Evolutionary conservation across 2,797 vertebrate genomes (phyloP).

Genomic region (Rhynchotus rufescens): DNA sequence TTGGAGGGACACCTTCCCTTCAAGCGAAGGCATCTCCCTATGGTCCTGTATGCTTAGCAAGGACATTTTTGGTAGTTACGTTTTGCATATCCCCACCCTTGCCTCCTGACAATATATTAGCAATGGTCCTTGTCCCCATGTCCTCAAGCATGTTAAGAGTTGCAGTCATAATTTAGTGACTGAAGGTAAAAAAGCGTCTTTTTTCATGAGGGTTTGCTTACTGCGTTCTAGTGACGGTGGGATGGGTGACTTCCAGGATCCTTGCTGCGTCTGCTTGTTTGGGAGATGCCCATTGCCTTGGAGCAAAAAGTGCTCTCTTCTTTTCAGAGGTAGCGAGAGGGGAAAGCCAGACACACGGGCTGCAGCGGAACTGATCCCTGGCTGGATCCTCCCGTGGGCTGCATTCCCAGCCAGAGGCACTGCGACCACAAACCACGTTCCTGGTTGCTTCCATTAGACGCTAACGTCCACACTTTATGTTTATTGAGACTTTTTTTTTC

Average conservation of each 20-base stretch:
- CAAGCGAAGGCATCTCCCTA: fast-evolving
- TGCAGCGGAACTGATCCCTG: background rate
- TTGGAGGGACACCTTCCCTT: fast-evolving
- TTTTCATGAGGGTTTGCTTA: background rate
- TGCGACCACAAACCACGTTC: background rate
- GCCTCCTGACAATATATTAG: background rate
- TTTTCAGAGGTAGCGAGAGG: background rate
- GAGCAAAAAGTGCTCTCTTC: fast-evolving
- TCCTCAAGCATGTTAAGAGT: background rate
- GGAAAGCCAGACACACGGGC: background rate
- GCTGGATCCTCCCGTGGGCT: background rate
- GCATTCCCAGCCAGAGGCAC: background rate
- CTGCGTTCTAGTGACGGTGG: background rate
- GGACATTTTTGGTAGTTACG: background rate
- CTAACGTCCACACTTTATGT: background rate
- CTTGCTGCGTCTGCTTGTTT: background rate
- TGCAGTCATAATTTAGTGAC: background rate
- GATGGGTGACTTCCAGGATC: background rate
- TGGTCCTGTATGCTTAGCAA: background rate
- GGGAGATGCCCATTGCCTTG: background rate
- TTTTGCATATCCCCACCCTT: background rate
- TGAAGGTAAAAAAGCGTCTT: background rate
- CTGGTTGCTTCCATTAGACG: fast-evolving
- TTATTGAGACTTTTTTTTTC: background rate
- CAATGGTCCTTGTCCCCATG: background rate